phyloP scores from a whole-genome alignment of 2,113 vertebrate genomes.

The Cheilinus undulatus region DNA sequence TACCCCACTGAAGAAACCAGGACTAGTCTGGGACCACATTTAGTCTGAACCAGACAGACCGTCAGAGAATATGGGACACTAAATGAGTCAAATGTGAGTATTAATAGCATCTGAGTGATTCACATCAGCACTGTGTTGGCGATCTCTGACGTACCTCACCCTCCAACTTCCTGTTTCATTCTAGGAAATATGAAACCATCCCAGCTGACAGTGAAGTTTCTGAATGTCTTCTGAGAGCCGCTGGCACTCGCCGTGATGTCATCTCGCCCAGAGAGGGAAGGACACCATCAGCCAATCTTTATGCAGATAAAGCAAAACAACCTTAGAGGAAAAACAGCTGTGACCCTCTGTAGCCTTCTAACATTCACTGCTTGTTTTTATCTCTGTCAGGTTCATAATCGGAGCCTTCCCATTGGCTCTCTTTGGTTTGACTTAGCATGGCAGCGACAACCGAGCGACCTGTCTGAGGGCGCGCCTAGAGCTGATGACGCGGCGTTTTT shows the following conservation, averaged over 20 bases:
- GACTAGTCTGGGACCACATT: no score
- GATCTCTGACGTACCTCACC: constrained; percentile 8
- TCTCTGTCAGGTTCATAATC: no score
- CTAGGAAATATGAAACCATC: constrained; percentile 16
- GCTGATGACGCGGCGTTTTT: no score
- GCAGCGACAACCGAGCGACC: no score
- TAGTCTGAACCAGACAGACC: neutral
- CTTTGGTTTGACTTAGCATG: no score
- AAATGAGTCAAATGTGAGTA: neutral
- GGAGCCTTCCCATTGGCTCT: no score
- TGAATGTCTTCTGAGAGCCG: constrained; percentile 14
- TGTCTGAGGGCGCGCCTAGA: no score
- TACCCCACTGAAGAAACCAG: no score
- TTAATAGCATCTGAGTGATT: neutral
- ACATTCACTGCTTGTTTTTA: no score
- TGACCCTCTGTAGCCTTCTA: no score
- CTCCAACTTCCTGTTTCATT: constrained; percentile 37
- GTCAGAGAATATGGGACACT: neutral
- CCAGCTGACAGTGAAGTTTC: neutral
- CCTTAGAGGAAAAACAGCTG: no score
- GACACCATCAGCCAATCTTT: neutral
- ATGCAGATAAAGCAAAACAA: no score
- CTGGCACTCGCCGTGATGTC: neutral
- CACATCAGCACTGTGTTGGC: neutral
- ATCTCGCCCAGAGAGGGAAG: neutral